Percentiles rank a stretch among this genome's conserved stretches.
Evolutionary conservation across 2,888 invertebrate genomes (phyloP).

Genomic region (Zygaena filipendulae): DNA sequence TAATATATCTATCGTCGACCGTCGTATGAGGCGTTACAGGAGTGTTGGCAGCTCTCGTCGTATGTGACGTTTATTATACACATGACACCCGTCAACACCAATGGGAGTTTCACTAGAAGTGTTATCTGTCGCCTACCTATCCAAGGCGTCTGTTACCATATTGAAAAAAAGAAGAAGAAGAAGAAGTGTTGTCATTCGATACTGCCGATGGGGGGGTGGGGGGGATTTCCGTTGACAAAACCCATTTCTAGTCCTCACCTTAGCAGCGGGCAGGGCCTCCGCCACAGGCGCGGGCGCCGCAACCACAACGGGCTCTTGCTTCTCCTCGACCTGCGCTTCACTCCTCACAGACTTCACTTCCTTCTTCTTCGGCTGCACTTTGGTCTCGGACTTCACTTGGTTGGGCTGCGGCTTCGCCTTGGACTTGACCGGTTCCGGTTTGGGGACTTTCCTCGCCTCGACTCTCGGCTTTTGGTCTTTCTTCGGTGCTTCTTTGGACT

Average conservation of each 20-base stretch:
- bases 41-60: no score
- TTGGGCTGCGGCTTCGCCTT: slow-evolving; percentile 25
- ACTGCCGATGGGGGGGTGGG: no score
- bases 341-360: slow-evolving; percentile 27
- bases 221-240: no score
- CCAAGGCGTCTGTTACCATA: no score
- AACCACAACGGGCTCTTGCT: slow-evolving; percentile 16
- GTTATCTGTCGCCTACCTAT: no score
- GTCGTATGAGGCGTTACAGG: no score
- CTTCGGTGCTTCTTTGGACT: slow-evolving; percentile 17
- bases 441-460: slow-evolving; percentile 21
- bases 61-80: no score
- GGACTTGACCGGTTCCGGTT: slow-evolving; percentile 17
- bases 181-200: no score
- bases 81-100: no score
- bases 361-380: slow-evolving; percentile 27
- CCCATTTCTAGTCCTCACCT: slow-evolving; percentile 20
- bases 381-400: slow-evolving; percentile 22
- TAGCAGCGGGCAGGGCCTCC: slow-evolving; percentile 21
- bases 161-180: no score
- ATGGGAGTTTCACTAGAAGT: no score
- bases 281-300: slow-evolving; percentile 1
- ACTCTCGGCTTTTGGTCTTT: slow-evolving; percentile 17
- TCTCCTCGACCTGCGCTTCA: slow-evolving; percentile 28
- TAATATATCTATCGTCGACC: no score